phyloP scores from a whole-genome alignment of 2,113 vertebrate genomes.

The Gadus chalcogrammus region DNA sequence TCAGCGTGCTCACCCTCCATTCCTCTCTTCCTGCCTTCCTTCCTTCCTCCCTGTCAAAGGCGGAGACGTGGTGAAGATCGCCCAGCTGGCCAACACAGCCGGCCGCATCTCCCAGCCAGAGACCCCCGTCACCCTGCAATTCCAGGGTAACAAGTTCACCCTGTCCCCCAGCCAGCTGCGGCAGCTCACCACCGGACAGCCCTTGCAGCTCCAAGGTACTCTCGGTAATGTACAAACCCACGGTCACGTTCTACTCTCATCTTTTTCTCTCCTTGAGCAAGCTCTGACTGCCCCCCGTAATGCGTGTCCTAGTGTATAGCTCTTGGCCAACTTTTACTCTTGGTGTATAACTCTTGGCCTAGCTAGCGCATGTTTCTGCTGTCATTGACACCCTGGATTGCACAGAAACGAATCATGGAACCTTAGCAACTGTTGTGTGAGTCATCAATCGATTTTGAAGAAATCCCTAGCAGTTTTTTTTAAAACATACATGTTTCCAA shows the following conservation, averaged over 20 bases:
- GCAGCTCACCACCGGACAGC: constrained; percentile 90
- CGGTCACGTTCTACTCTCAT: constrained; percentile 26
- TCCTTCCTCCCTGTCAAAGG: constrained; percentile 66
- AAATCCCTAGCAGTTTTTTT: too few species aligned
- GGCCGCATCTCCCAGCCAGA: constrained; percentile 85
- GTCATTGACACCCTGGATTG: neutral
- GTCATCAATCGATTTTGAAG: neutral
- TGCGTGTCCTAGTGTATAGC: too few species aligned
- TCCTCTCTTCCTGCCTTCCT: constrained; percentile 10
- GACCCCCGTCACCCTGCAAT: constrained; percentile 89
- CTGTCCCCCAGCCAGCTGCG: constrained; percentile 89
- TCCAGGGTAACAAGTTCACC: constrained; percentile 93
- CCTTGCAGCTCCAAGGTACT: constrained; percentile 90
- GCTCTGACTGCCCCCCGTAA: too few species aligned
- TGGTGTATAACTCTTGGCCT: too few species aligned
- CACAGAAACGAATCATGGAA: neutral
- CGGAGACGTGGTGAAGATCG: constrained; percentile 86
- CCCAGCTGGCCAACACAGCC: constrained; percentile 83
- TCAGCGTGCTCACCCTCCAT: neutral
- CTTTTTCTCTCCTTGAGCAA: neutral
- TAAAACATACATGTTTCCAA: neutral
- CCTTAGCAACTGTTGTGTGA: neutral
- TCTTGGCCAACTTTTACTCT: too few species aligned
- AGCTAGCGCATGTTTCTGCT: too few species aligned
- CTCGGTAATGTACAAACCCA: constrained; percentile 58